These are phyloP conservation scores for Datnioides undecimradiatus DNA, from an alignment of 2,113 vertebrate species.

Conservation along the genomic window DNA sequence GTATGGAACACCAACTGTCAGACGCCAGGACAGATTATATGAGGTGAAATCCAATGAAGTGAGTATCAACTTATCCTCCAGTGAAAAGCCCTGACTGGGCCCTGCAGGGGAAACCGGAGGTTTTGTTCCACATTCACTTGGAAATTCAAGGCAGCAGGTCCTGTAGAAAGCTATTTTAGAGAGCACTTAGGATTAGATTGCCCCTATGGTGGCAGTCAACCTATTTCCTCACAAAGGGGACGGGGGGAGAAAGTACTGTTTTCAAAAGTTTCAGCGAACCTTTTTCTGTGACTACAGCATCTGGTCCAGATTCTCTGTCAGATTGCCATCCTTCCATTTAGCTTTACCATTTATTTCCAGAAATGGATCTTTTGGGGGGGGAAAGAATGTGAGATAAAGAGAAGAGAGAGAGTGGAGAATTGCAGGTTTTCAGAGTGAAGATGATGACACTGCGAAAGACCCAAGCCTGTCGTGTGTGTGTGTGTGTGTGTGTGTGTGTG, in stretches of 20 bases:
- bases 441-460: constrained; percentile 65
- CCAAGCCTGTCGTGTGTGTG: constrained; percentile 22
- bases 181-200: constrained; percentile 56
- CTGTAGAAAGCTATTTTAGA: constrained; percentile 55
- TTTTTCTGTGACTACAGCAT: constrained; percentile 41
- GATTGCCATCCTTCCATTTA: constrained; percentile 59
- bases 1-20: background rate
- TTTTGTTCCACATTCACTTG: constrained; percentile 32
- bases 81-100: constrained; percentile 16
- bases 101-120: constrained; percentile 3
- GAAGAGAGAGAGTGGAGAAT: constrained; percentile 33
- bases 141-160: constrained; percentile 40
- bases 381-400: constrained; percentile 1
- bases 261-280: constrained; percentile 39
- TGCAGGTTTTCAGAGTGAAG: constrained; percentile 48
- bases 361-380: constrained; percentile 56
- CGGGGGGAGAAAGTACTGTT: constrained; percentile 23
- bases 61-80: constrained; percentile 5
- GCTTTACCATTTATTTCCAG: constrained; percentile 56
- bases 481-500: constrained; percentile 15
- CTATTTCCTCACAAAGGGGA: constrained; percentile 46
- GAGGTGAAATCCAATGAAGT: constrained; percentile 14
- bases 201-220: constrained; percentile 53
- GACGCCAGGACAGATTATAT: background rate
- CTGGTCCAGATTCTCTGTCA: constrained; percentile 43